Base-by-base conservation (phyloP, 1,140 invertebrate genomes). In the Armadillidium nasatum region DNA sequence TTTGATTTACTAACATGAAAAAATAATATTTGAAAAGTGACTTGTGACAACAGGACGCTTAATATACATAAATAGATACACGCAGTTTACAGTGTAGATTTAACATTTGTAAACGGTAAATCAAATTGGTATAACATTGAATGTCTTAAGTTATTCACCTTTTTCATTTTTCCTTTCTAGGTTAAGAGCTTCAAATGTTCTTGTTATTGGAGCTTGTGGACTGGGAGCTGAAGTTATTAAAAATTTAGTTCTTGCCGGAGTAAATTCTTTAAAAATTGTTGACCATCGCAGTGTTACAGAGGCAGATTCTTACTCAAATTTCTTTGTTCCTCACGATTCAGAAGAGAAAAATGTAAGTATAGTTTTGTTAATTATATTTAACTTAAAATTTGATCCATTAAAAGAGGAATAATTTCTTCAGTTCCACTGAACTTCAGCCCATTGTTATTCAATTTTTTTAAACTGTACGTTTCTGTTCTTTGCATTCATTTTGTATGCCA, bases 141-240 rank as follows among this genome's bases (percentile, higher is more conserved):
- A 33, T 33, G 33, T 33, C 1, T 33, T 33, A 33, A 33, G 33
- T 33, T 33, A 33, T 33, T 33, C 6, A 33, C 6, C 1, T 1
- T 33, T 33, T 33, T 33, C 6, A 33, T 33, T 50, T 74, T 82
- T 78, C 76, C 84, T 84, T 86, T 86, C 21, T 84, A 96, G 95
- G 81, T 86, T 99, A 80, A 89, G 96, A 77, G 89, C 90, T 44
- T 89, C 95, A 0, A 91, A 90, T 85, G 89, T 99, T 75, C 87
- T 99, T 13, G 86, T 99, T 15, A 91, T 96, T 82, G 96, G 96
- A 21, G 80, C 98, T 13, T 90, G 90, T 84, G 96, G 95, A 13
- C 87, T 98, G 23, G 95, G 94, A 45, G 95, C 95, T 33, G 97
- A 99, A 88, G 90, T 97, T 66, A 91, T 93, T 0, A 99, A 99